Percentiles rank a stretch among this genome's conserved stretches.
Evolutionary conservation across 2,888 invertebrate genomes (phyloP).

Genomic region (Branchinecta sandiegonensis): DNA sequence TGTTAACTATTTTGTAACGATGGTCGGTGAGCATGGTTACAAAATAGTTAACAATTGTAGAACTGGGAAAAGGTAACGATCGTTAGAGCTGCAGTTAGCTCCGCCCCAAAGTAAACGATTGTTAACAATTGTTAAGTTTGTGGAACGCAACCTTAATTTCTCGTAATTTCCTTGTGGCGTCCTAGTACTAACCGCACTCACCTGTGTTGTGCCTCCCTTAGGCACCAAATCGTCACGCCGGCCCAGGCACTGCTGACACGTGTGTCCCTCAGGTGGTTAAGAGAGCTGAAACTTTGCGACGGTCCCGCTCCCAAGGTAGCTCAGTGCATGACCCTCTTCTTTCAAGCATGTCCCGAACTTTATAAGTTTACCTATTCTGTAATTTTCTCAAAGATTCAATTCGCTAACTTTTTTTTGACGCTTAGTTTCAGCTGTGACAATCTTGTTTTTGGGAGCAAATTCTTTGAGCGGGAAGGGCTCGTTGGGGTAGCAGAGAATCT

Average conservation of each 20-base stretch:
- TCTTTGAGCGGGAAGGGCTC: too few species aligned
- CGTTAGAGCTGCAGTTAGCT: too few species aligned
- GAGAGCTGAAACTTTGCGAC: slow-evolving; percentile 49
- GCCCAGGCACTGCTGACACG: slow-evolving; percentile 6
- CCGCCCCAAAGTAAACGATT: too few species aligned
- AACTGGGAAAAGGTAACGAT: too few species aligned
- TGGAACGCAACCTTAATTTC: too few species aligned
- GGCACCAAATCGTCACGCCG: slow-evolving; percentile 4
- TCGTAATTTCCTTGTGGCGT: too few species aligned
- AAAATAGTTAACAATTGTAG: too few species aligned
- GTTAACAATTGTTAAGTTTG: too few species aligned
- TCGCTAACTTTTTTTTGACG: slow-evolving; percentile 26
- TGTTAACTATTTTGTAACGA: too few species aligned
- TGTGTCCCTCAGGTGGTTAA: background rate
- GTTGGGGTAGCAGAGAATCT: too few species aligned
- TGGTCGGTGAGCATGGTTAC: too few species aligned
- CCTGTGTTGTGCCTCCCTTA: background rate
- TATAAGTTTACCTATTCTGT: slow-evolving; percentile 26
- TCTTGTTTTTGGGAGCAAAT: background rate
- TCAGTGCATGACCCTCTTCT: slow-evolving; percentile 74
- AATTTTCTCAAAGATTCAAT: slow-evolving; percentile 23
- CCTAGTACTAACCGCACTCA: slow-evolving; percentile 10
- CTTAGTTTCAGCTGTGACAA: slow-evolving; percentile 22
- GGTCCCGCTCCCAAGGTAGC: slow-evolving; percentile 90
- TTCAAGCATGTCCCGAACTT: slow-evolving; percentile 39